A percentile compares a stretch with the other conserved stretches of the same genome.
Evolutionary conservation across 2,113 vertebrate genomes (phyloP).

Genomic region (Mugil cephalus): DNA sequence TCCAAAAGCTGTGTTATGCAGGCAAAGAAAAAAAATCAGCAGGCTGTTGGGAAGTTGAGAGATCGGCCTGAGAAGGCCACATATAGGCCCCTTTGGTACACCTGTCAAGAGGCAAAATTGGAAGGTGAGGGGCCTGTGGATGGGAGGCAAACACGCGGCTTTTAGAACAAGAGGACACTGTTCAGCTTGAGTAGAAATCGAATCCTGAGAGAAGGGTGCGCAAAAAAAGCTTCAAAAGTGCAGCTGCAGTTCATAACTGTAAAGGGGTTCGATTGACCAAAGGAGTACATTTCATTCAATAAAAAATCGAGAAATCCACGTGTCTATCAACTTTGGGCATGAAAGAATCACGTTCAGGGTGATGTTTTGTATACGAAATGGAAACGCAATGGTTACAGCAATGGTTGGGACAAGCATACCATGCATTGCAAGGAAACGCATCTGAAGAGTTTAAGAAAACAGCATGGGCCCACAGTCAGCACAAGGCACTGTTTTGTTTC

Average conservation of each 20-base stretch:
- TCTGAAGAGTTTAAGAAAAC: conserved; percentile 7
- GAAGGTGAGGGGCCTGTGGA: conserved; percentile 47
- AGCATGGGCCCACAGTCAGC: not conserved
- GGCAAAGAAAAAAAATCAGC: conserved; percentile 34
- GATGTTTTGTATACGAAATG: not conserved
- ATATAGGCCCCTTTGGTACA: conserved; percentile 63
- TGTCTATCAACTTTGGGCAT: not conserved
- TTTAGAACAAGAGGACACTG: conserved; percentile 69
- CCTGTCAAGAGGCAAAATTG: conserved; percentile 72
- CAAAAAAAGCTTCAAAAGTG: conserved; percentile 24
- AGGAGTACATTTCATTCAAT: conserved; percentile 8
- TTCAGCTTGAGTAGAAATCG: conserved; percentile 63
- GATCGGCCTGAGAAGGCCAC: conserved; percentile 37
- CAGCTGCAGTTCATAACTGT: conserved; percentile 45
- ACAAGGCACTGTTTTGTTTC: conserved; percentile 28
- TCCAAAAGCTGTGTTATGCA: conserved; percentile 39
- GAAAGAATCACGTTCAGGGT: not conserved
- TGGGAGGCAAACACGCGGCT: conserved; percentile 37
- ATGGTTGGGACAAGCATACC: not conserved
- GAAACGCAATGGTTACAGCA: not conserved
- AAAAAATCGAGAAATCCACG: not conserved
- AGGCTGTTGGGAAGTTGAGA: conserved; percentile 36
- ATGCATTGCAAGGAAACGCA: conserved; percentile 8
- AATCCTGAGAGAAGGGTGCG: conserved; percentile 64
- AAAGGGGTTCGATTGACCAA: conserved; percentile 17